Conservation (phyloP, 2,888 invertebrate genomes). For the Philhelius pedissequus region DNA sequence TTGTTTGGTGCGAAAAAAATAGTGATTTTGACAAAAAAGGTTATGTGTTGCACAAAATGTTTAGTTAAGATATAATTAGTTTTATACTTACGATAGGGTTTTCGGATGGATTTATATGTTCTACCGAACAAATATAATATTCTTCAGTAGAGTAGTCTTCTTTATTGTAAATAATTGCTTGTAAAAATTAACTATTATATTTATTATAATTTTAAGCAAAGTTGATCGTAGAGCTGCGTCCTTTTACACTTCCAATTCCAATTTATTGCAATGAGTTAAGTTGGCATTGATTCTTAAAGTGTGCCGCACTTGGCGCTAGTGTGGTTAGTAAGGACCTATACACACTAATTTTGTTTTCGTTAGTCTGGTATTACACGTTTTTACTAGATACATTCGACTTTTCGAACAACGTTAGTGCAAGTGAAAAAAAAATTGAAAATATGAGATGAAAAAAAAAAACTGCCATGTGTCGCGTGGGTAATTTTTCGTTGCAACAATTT, state of each 20-base stretch:
- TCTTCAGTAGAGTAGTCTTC: background rate
- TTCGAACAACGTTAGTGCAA: no score
- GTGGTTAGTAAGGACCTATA: background rate
- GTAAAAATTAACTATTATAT: conserved; percentile 10
- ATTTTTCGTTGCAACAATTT: no score
- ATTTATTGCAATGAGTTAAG: conserved; percentile 58
- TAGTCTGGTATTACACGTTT: no score
- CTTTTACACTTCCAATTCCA: conserved; percentile 64
- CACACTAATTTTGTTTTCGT: background rate
- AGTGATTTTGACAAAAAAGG: conserved; percentile 26
- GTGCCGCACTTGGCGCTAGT: conserved; percentile 20
- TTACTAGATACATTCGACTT: no score
- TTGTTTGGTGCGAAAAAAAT: conserved; percentile 26
- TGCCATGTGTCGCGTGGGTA: no score
- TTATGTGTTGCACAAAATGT: conserved; percentile 41
- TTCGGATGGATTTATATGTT: background rate
- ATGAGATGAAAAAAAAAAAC: no score
- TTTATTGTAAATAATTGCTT: background rate
- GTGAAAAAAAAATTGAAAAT: no score
- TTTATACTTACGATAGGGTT: conserved; percentile 4
- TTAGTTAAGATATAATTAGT: background rate
- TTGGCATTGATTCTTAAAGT: background rate
- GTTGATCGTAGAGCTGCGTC: conserved; percentile 64
- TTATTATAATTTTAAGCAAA: conserved; percentile 42
- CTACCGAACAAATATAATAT: background rate